A percentile compares a stretch with the other conserved stretches of the same genome.
Conservation (phyloP, 2,888 invertebrate species). For the Heteropelma amictum region DNA sequence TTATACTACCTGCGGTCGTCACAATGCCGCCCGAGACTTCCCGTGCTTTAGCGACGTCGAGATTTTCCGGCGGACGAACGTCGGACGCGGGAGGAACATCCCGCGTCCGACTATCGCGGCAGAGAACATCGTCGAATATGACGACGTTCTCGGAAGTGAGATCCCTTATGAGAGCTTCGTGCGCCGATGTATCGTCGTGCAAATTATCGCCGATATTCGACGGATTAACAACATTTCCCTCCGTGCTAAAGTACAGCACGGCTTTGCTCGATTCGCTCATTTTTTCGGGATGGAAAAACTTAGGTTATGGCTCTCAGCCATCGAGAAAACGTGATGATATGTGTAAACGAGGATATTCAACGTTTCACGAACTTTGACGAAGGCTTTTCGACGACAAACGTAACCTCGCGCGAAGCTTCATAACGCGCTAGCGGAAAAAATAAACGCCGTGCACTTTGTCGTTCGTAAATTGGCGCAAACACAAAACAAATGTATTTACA, state of each 20-base stretch:
- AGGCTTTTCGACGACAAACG: not conserved
- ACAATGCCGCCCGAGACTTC: not conserved
- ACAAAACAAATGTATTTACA: not conserved
- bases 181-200: conserved; percentile 10
- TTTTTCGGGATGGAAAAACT: conserved; percentile 32
- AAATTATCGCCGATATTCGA: conserved; percentile 1
- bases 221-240: conserved; percentile 26
- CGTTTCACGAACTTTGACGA: not conserved
- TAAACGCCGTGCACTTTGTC: not conserved
- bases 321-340: not conserved
- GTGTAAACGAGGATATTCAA: too few relatives aligned
- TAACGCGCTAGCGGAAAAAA: not conserved
- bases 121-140: conserved; percentile 6
- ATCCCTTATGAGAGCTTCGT: conserved; percentile 41
- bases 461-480: conserved; percentile 24
- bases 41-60: not conserved
- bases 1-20: not conserved
- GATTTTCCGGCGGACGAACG: not conserved
- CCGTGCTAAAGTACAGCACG: conserved; percentile 33
- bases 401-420: not conserved
- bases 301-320: conserved; percentile 47
- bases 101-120: not conserved
- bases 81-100: not conserved
- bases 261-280: conserved; percentile 51
- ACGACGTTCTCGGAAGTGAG: conserved; percentile 39